Evolutionary conservation across 1,140 invertebrate genomes (phyloP), one percentile per base, ranked within the genome.

Genomic region (Brachionus manjavacas): DNA sequence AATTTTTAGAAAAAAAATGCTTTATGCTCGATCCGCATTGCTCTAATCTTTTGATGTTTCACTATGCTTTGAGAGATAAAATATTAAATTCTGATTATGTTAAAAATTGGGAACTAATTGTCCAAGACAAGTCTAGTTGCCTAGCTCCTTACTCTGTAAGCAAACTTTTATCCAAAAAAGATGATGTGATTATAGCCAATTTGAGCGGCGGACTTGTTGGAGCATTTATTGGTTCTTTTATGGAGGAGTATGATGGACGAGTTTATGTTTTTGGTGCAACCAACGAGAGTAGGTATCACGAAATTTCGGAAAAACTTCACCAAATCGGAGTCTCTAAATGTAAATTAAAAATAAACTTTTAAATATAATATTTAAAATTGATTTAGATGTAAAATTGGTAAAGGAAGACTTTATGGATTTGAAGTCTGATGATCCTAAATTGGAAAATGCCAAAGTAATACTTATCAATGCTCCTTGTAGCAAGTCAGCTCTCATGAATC

Each of bases 61-160:
- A 83, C 23, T 83, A 28, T 83, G 46, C 81, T 16, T 20, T 68
- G 4, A 68, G 60, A 28, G 60, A 72, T 16, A 68, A 68, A 68
- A 83, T 83, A n/a, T 16, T 60, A 25, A 83, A 83, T 46, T 60
- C 46, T 35, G 39, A 68, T 31, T 60, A 55, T 31, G 64, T 70
- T 3, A 68, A 81, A 81, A 68, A 81, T 60, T 81, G 12, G 39
- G 64, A 81, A 25, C 52, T 81, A 1, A 46, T 81, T 39, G 23
- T 81, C 25, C 79, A 81, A 25, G 81, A 83, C 52, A 83, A 83
- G 35, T 83, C 81, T 35, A 83, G 81, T 55, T 83, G 81, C 52
- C 16, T 83, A 20, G 81, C 81, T 12, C 60, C 81, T 16, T 52
- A 70, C 46, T 68, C 81, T 20, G 81, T 83, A 1, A 20, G 20